Evolutionary conservation across 2,797 vertebrate genomes (phyloP).

Genomic region (Artibeus jamaicensis): DNA sequence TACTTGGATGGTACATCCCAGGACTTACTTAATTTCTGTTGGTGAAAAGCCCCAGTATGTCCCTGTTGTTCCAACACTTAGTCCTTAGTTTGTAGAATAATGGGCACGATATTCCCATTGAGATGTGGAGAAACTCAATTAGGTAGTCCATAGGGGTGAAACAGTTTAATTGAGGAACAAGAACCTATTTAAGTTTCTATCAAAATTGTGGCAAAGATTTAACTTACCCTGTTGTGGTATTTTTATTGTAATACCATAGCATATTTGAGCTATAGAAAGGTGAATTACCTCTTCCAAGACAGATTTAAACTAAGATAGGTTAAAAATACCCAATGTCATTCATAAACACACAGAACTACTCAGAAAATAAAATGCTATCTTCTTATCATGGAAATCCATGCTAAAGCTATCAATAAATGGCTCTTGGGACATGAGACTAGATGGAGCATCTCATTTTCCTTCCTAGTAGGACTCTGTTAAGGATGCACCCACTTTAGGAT

Average conservation of each 20-base stretch:
- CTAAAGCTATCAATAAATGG: constrained; percentile 60
- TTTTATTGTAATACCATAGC: constrained; percentile 16
- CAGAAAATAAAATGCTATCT: constrained; percentile 42
- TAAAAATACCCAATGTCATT: constrained; percentile 38
- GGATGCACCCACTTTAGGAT: constrained; percentile 21
- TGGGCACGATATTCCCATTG: neutral
- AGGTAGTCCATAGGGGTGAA: neutral
- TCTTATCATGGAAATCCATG: constrained; percentile 48
- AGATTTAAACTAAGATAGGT: constrained; percentile 48
- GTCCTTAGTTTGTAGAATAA: constrained; percentile 34
- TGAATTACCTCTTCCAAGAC: constrained; percentile 49
- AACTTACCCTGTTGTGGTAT: neutral
- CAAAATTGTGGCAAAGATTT: constrained; percentile 57
- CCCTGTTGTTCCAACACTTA: constrained; percentile 7
- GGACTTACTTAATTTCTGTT: constrained; percentile 8
- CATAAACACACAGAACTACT: constrained; percentile 55
- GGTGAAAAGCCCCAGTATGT: neutral
- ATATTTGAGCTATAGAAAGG: constrained; percentile 28
- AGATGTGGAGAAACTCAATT: neutral
- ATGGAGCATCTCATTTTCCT: neutral
- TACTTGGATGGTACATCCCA: neutral
- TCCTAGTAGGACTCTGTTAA: constrained; percentile 39
- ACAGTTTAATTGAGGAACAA: neutral
- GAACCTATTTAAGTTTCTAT: neutral
- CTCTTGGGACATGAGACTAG: constrained; percentile 6